Conservation (phyloP, 2,113 vertebrate genomes). For the Gadus chalcogrammus region DNA sequence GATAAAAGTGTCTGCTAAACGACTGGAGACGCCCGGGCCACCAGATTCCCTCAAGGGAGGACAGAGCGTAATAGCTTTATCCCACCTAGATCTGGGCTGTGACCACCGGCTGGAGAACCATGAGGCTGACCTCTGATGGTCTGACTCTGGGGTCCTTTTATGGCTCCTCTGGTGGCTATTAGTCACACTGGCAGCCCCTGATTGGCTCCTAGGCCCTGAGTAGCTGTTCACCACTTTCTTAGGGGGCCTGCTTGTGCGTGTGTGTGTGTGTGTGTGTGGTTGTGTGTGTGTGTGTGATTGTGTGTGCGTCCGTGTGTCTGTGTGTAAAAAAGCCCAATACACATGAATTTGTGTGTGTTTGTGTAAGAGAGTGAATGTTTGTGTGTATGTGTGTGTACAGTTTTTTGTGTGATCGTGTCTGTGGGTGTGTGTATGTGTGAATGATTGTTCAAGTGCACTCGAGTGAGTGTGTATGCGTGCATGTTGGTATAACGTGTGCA, state of each 20-base stretch:
- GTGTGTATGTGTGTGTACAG: neutral
- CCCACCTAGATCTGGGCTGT: slow-evolving; percentile 23
- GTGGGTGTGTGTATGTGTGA: no score
- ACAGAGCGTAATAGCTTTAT: slow-evolving; percentile 29
- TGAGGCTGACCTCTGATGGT: slow-evolving; percentile 36
- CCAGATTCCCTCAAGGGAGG: slow-evolving; percentile 13
- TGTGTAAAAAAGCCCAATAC: slow-evolving; percentile 20
- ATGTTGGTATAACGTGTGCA: no score
- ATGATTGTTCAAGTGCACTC: no score
- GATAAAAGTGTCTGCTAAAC: slow-evolving; percentile 10
- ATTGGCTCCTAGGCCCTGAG: slow-evolving; percentile 30
- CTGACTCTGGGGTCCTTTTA: slow-evolving; percentile 33
- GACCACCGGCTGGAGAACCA: slow-evolving; percentile 37
- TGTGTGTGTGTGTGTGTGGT: neutral
- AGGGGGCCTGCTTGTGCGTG: neutral
- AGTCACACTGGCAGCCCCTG: slow-evolving; percentile 39
- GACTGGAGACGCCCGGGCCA: neutral
- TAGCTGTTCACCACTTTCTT: slow-evolving; percentile 20
- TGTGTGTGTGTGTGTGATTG: neutral
- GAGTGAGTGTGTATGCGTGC: no score
- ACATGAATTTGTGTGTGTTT: slow-evolving; percentile 8
- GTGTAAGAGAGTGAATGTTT: neutral
- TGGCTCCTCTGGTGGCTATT: slow-evolving; percentile 27
- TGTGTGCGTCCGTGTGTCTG: slow-evolving; percentile 10
- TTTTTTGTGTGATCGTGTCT: neutral